Conservation (phyloP, 2,113 vertebrate species). For the Nerophis ophidion region DNA sequence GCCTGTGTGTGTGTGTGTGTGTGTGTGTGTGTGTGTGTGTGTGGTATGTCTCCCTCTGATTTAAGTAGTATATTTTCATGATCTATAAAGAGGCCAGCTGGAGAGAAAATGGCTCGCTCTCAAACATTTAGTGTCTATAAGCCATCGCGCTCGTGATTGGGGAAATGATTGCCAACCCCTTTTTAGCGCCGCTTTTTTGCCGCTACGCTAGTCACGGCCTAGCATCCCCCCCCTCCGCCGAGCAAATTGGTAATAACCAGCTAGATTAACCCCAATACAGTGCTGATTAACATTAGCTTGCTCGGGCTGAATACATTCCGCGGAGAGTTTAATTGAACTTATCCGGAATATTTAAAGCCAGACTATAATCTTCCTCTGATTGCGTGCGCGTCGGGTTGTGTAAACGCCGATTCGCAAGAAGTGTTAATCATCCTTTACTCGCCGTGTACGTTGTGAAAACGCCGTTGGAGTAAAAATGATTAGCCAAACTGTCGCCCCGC, state of each 20-base stretch:
- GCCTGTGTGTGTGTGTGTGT: conserved; percentile 49
- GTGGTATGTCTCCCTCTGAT: conserved; percentile 70
- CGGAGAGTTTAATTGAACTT: conserved; percentile 1
- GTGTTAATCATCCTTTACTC: background rate
- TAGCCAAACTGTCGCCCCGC: no score
- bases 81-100: conserved; percentile 71
- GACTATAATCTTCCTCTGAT: conserved; percentile 5
- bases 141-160: conserved; percentile 51
- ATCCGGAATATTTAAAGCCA: conserved; percentile 5
- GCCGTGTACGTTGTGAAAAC: background rate
- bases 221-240: conserved; percentile 12
- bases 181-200: conserved; percentile 26
- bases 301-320: conserved; percentile 2
- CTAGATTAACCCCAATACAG: conserved; percentile 4
- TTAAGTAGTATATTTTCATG: conserved; percentile 71
- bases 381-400: conserved; percentile 1
- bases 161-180: conserved; percentile 44
- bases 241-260: conserved; percentile 9
- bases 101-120: conserved; percentile 67
- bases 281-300: conserved; percentile 9
- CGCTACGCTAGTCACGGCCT: conserved; percentile 17
- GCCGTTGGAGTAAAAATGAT: no score
- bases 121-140: conserved; percentile 60
- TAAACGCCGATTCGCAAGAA: background rate
- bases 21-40: conserved; percentile 8